Evolutionary conservation across 2,113 vertebrate species (phyloP), one percentile per base, ranked within the genome.

Genomic region (Hystrix cristata): DNA sequence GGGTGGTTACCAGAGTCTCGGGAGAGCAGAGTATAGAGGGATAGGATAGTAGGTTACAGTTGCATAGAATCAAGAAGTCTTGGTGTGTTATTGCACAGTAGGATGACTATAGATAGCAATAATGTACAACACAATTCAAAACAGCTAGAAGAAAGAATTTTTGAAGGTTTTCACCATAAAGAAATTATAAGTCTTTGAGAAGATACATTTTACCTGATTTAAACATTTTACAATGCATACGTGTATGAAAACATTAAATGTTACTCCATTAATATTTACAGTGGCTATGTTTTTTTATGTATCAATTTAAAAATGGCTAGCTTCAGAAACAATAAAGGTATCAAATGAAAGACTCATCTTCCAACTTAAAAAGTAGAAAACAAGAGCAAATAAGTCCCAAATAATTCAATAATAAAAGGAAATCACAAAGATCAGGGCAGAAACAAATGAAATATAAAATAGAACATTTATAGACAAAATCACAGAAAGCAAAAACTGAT

Each of bases 381-480:
- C 10, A 69, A 82, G 38, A 38, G 5, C 29, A 65, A 92, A 87
- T 38, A 81, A 55, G 43, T 5, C 43, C 46, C 57, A 71, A 86
- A 55, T 72, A 87, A 91, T 46, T 62, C 31, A 34, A 69, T 31
- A n/a, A 69, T n/a, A 69, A 90, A 79, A 71, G 53, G 23, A 95
- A 86, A 79, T 95, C 19, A 38, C 43, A 86, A 78, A 38, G 5
- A 31, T 51, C 6, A 34, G 3, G 82, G 34, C 85, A 64, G 78
- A 95, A 85, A 85, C 60, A 38, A 38, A 78, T 78, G 48, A 95
- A 95, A 72, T 69, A 57, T 86, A 31, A 72, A 62, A 72, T 7
- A 86, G 59, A 95, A 62, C 25, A 51, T 57, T 60, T 38, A 69
- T 16, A 86, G 16, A 60, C 21, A 71, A 95, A 80, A 80, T 87